These are phyloP conservation scores for Carassius carassius DNA, from an alignment of 2,113 vertebrate genomes.

Conservation along the genomic window DNA sequence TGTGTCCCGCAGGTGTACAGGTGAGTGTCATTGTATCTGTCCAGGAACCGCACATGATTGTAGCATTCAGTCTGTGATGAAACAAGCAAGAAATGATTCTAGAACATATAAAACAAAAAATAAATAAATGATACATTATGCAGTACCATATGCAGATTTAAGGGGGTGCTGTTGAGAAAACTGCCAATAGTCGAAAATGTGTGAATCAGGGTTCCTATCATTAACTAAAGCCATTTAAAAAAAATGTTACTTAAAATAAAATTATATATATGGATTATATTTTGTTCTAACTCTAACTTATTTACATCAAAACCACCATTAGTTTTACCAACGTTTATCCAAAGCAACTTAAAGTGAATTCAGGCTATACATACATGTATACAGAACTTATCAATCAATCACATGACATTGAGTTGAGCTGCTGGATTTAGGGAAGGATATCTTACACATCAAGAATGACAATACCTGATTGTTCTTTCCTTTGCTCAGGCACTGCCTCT, in stretches of 20 bases:
- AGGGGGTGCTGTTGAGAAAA: too few relatives aligned
- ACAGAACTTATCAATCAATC: neutral
- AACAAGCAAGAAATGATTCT: neutral
- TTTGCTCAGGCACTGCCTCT: slow-evolving; percentile 87
- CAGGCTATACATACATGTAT: neutral
- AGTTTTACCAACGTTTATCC: neutral
- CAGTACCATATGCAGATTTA: neutral
- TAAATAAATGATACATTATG: neutral
- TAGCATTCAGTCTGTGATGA: slow-evolving; percentile 88
- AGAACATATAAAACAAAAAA: neutral
- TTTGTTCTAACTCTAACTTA: too few relatives aligned
- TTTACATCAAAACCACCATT: neutral
- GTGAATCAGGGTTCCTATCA: too few relatives aligned
- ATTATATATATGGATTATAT: neutral
- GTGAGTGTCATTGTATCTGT: slow-evolving; percentile 91
- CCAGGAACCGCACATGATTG: slow-evolving; percentile 92
- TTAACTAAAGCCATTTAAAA: too few relatives aligned
- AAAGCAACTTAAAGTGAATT: neutral
- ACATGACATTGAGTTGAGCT: neutral
- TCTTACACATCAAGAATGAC: neutral
- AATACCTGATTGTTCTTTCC: slow-evolving; percentile 92
- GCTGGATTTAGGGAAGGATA: slow-evolving; percentile 5
- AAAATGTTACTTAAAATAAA: too few relatives aligned
- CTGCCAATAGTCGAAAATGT: too few relatives aligned
- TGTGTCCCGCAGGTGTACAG: slow-evolving; percentile 92